phyloP scores from a whole-genome alignment of 2,888 invertebrate species.

The Nasonia oneida region DNA sequence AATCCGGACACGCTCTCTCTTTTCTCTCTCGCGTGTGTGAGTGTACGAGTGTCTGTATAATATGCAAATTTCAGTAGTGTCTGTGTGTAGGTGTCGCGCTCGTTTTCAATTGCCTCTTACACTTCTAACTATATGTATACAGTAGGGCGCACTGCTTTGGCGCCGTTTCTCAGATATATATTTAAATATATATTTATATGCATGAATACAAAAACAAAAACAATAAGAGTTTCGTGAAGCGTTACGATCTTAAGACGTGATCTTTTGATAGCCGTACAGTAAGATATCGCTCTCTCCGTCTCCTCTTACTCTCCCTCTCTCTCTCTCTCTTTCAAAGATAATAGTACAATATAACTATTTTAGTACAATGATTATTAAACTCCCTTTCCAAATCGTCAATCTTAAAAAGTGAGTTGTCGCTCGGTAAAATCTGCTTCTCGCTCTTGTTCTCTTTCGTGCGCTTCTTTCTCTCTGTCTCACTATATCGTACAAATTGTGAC shows the following conservation, averaged over 20 bases:
- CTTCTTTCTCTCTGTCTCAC: slow-evolving; percentile 15
- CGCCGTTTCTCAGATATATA: slow-evolving; percentile 36
- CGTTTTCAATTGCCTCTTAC: slow-evolving; percentile 43
- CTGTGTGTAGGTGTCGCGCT: slow-evolving; percentile 27
- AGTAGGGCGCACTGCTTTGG: slow-evolving; percentile 25
- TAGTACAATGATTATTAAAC: slow-evolving; percentile 56
- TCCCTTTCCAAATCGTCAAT: slow-evolving; percentile 22
- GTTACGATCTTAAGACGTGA: slow-evolving; percentile 49
- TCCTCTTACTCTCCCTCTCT: slow-evolving; percentile 30
- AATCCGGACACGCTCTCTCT: slow-evolving; percentile 61
- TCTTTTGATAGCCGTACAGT: slow-evolving; percentile 47
- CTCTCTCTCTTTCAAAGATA: slow-evolving; percentile 57
- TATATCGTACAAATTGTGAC: slow-evolving; percentile 2
- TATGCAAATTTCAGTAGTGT: slow-evolving; percentile 10
- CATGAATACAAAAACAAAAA: slow-evolving; percentile 60
- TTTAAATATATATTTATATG: slow-evolving; percentile 51
- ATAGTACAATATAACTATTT: slow-evolving; percentile 62
- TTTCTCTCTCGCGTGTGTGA: slow-evolving; percentile 38
- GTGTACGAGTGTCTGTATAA: slow-evolving; percentile 18
- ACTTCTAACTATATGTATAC: slow-evolving; percentile 49
- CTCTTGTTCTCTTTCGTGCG: slow-evolving; percentile 49
- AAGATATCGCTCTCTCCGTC: slow-evolving; percentile 54
- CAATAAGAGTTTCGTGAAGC: slow-evolving; percentile 57
- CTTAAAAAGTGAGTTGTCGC: neutral
- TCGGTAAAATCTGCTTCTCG: slow-evolving; percentile 42